These are phyloP conservation scores for Styela plicata DNA, from an alignment of 23 tunicate species.

Conservation along the genomic window DNA sequence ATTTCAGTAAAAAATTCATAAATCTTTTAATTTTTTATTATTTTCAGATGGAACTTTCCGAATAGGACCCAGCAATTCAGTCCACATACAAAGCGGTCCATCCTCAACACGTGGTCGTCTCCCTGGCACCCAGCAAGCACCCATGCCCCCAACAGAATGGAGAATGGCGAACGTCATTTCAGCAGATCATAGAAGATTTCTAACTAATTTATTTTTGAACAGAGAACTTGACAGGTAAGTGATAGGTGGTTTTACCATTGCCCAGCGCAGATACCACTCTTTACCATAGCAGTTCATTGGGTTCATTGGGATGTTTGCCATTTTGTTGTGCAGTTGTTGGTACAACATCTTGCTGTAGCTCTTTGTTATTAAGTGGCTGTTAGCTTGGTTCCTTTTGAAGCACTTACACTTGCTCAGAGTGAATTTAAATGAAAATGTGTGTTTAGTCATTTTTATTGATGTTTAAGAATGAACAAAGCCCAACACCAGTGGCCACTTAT, in stretches of 20 bases:
- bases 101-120: too few relatives aligned
- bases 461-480: too few relatives aligned
- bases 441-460: too few relatives aligned
- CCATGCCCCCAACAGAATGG: not conserved
- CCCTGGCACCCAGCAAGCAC: not conserved
- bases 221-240: slow-evolving; percentile 22
- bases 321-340: too few relatives aligned
- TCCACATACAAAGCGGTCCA: not conserved
- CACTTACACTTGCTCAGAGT: too few relatives aligned
- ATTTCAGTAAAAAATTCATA: too few relatives aligned
- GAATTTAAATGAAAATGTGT: too few relatives aligned
- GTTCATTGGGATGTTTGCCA: too few relatives aligned
- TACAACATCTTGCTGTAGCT: too few relatives aligned
- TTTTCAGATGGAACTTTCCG: not conserved
- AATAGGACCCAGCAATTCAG: not conserved
- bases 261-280: not conserved
- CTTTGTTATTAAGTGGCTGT: too few relatives aligned
- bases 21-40: too few relatives aligned
- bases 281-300: not conserved
- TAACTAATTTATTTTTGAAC: slow-evolving; percentile 5
- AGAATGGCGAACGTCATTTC: slow-evolving; percentile 17
- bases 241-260: not conserved
- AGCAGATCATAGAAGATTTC: slow-evolving; percentile 24
- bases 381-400: not conserved
- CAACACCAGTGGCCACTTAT: too few relatives aligned